Base-by-base conservation (phyloP, 1,140 invertebrate genomes). In the Chrysopa pallens region DNA sequence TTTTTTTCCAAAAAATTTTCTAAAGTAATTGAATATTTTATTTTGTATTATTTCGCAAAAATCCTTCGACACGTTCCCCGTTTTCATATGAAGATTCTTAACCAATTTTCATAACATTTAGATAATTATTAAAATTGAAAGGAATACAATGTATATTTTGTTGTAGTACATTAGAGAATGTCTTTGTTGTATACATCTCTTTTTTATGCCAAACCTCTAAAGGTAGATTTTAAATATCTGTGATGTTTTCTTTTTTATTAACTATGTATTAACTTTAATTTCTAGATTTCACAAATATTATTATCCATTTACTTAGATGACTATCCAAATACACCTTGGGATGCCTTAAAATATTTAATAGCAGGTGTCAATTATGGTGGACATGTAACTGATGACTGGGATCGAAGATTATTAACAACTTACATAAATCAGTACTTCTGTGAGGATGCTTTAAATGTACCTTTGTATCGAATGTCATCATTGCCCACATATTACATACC, bases 371-470 rank as follows among this genome's bases (percentile, higher is more conserved):
- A 87, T 72, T 93, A 94, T 53, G 89, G 89, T 13, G 89, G 90
- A 1, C 89, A 93, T 61, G 88, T 94, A 42, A 92, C 89, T 4
- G 88, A 94, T 57, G 86, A 93, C 59, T 93, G 87, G 86, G 90
- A 93, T 64, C 72, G 87, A 50, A 63, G 83, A 11, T 67, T 93
- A 13, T 51, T 90, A 12, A 68, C 73, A 42, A 84, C 82, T 1
- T 90, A 90, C 55, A 80, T 87, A 40, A 75, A 80, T 53, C 76
- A 84, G 54, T 84, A 73, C 64, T 87, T 87, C 62, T 76, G 69
- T 47, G 78, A 83, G 9, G 73, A 79, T 31, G 69, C 72, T 1
- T 54, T 85, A 6, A 69, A 62, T 13, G 57, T 61, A 0, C 63
- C 73, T 1, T 76, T 75, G 59, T 86, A 76, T 61, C 77, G 72